phyloP scores from a whole-genome alignment of 2,113 vertebrate genomes.

The Trogon melanurus region DNA sequence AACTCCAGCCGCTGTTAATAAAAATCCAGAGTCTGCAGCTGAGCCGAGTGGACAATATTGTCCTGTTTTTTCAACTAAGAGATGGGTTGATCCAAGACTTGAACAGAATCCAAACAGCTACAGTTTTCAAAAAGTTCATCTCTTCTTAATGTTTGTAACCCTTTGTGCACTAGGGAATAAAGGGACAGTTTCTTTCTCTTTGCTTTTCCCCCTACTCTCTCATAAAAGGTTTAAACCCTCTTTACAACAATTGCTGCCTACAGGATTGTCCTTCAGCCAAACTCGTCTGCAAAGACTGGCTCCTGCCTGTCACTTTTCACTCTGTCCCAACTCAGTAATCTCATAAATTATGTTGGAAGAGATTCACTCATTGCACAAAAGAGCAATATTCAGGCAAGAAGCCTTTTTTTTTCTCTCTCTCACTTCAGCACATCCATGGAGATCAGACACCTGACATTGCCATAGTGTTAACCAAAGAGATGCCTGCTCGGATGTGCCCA shows the following conservation, averaged over 20 bases:
- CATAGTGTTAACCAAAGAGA: neutral
- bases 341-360: neutral
- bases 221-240: neutral
- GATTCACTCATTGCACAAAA: neutral
- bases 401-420: neutral
- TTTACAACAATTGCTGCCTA: neutral
- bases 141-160: constrained; percentile 5
- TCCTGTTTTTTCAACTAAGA: constrained; percentile 2
- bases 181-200: neutral
- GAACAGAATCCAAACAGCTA: constrained; percentile 22
- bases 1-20: constrained; percentile 37
- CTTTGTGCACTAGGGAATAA: neutral
- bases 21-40: constrained; percentile 28
- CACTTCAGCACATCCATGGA: neutral
- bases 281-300: neutral
- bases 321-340: neutral
- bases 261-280: neutral
- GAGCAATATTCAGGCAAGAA: neutral
- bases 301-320: neutral
- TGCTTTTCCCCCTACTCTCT: neutral
- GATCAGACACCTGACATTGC: neutral
- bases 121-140: neutral
- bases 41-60: constrained; percentile 30
- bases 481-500: neutral
- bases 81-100: constrained; percentile 12